phyloP scores from a whole-genome alignment of 2,888 invertebrate genomes.

The Syrphus vitripennis region DNA sequence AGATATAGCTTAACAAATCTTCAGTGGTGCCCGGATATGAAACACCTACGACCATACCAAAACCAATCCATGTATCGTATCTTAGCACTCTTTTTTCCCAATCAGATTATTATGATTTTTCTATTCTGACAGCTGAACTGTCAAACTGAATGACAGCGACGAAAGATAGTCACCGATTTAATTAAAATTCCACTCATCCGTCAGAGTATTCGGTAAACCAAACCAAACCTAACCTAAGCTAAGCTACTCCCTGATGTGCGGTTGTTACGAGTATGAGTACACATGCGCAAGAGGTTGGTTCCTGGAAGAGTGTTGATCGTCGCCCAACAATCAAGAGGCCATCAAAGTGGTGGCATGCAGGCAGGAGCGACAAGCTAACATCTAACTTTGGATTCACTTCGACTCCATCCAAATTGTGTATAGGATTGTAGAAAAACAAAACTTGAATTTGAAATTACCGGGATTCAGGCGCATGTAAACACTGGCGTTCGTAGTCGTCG shows the following conservation, averaged over 20 bases:
- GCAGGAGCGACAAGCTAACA: constrained; percentile 38
- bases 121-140: constrained; percentile 58
- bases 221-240: neutral
- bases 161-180: constrained; percentile 68
- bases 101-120: constrained; percentile 67
- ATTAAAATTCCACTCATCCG: constrained; percentile 65
- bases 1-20: neutral
- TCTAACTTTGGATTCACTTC: constrained; percentile 38
- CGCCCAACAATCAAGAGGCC: constrained; percentile 34
- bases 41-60: constrained; percentile 65
- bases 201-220: neutral
- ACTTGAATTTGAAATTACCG: constrained; percentile 61
- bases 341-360: neutral
- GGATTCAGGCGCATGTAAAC: constrained; percentile 62
- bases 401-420: neutral
- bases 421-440: too few relatives aligned
- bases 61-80: neutral
- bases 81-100: neutral
- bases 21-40: constrained; percentile 45
- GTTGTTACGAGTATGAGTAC: neutral
- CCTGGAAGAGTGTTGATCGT: constrained; percentile 55
- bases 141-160: constrained; percentile 66
- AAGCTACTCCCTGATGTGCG: neutral
- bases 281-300: constrained; percentile 20
- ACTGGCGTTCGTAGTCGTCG: constrained; percentile 15